phyloP scores from a whole-genome alignment of 1,140 invertebrate species.

The Battus philenor region DNA sequence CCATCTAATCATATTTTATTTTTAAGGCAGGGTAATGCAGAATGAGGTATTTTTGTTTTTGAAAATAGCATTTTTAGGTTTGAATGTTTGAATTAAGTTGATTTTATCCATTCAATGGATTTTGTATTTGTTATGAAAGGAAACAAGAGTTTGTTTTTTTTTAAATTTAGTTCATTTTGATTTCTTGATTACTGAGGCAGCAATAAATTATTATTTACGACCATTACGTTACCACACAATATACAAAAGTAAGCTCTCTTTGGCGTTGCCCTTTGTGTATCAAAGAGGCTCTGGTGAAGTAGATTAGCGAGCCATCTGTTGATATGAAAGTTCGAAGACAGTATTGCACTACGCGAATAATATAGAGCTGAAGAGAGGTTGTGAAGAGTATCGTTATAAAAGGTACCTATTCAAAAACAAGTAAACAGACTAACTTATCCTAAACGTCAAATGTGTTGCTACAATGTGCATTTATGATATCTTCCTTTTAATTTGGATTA shows the following conservation, averaged over 20 bases:
- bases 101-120: slow-evolving; percentile 73
- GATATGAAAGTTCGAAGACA: slow-evolving; percentile 34
- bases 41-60: slow-evolving; percentile 73
- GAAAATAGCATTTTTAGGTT: slow-evolving; percentile 64
- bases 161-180: slow-evolving; percentile 60
- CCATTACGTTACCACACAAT: slow-evolving; percentile 70
- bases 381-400: slow-evolving; percentile 72
- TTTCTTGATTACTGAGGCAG: slow-evolving; percentile 64
- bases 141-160: slow-evolving; percentile 71
- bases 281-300: slow-evolving; percentile 5
- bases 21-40: slow-evolving; percentile 73
- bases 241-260: slow-evolving; percentile 66
- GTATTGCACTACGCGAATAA: slow-evolving; percentile 57
- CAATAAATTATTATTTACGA: slow-evolving; percentile 62
- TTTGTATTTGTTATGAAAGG: slow-evolving; percentile 70
- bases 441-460: slow-evolving; percentile 55
- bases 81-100: slow-evolving; percentile 72
- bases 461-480: slow-evolving; percentile 73
- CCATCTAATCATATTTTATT: slow-evolving; percentile 63
- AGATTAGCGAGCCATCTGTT: slow-evolving; percentile 5
- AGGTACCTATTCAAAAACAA: slow-evolving; percentile 73
- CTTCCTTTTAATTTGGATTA: slow-evolving; percentile 65
- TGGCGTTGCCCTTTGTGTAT: slow-evolving; percentile 42
- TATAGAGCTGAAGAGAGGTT: slow-evolving; percentile 63
- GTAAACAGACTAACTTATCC: slow-evolving; percentile 67